A percentile compares a stretch with the other conserved stretches of the same genome.
phyloP scores from a whole-genome alignment of 2,888 invertebrate species.

The Pycnomerus fuliginosus region DNA sequence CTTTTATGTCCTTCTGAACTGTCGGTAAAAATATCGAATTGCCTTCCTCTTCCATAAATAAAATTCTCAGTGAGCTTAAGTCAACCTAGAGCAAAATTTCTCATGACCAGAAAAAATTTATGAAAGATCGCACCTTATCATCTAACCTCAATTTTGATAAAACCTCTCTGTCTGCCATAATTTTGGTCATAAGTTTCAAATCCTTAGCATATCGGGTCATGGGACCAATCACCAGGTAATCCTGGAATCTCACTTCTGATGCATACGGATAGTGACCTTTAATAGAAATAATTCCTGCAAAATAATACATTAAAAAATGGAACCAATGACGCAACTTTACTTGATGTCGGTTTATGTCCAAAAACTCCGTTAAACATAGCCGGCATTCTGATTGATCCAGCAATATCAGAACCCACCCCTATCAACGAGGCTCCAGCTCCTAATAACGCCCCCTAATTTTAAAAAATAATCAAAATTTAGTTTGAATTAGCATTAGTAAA shows the following conservation, averaged over 20 bases:
- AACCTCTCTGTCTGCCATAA: conserved; percentile 59
- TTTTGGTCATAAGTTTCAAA: conserved; percentile 64
- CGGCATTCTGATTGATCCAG: conserved; percentile 84
- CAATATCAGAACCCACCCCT: conserved; percentile 83
- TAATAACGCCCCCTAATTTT: conserved; percentile 65
- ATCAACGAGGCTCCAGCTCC: conserved; percentile 74
- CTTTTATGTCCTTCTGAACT: conserved; percentile 56
- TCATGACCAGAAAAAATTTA: neutral
- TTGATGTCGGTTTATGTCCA: conserved; percentile 81
- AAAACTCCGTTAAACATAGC: conserved; percentile 84
- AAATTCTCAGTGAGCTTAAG: conserved; percentile 33
- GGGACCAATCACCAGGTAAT: conserved; percentile 66
- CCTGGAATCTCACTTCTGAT: conserved; percentile 54
- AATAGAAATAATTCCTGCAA: conserved; percentile 57
- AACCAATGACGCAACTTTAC: conserved; percentile 47
- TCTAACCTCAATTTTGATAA: conserved; percentile 52
- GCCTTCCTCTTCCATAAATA: conserved; percentile 65
- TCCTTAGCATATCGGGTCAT: conserved; percentile 79
- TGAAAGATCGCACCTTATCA: conserved; percentile 50
- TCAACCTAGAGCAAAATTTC: conserved; percentile 35
- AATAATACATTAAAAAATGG: neutral
- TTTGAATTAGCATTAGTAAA: too few species aligned
- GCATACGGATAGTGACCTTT: conserved; percentile 63
- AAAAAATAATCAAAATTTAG: too few species aligned
- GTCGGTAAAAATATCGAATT: conserved; percentile 51